Evolutionary conservation across 2,113 vertebrate genomes (phyloP).

Genomic region (Sclerurus mexicanus): DNA sequence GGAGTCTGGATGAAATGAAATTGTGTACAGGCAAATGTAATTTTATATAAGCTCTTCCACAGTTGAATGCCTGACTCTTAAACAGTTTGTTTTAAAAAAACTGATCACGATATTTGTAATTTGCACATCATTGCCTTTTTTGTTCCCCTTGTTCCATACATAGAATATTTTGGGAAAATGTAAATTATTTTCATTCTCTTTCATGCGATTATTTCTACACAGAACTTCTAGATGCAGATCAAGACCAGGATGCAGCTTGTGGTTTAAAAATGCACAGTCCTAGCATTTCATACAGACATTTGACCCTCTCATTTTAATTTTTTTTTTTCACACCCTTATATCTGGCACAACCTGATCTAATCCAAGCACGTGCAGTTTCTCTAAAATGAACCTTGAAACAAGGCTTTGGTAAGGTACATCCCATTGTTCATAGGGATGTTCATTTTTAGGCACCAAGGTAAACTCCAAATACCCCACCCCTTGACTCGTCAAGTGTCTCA

Average conservation of each 20-base stretch:
- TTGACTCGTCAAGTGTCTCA: neutral
- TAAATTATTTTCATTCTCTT: neutral
- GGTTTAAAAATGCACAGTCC: neutral
- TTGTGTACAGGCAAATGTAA: neutral
- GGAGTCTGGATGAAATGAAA: neutral
- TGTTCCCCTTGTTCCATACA: neutral
- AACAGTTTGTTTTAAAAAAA: neutral
- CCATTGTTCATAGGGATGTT: neutral
- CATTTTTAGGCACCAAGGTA: neutral
- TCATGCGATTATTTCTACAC: neutral
- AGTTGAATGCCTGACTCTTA: neutral
- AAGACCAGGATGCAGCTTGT: neutral
- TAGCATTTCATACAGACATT: neutral
- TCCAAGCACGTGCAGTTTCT: neutral
- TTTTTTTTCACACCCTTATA: neutral
- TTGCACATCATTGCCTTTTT: neutral
- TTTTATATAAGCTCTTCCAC: neutral
- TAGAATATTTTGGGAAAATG: neutral
- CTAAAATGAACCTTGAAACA: neutral
- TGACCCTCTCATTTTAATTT: neutral
- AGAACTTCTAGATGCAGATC: neutral
- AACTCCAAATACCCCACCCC: neutral
- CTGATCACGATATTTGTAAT: neutral
- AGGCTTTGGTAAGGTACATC: neutral
- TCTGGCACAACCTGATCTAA: neutral